Percentiles rank a stretch among this genome's conserved stretches.
These are phyloP conservation scores for Numenius phaeopus DNA, from an alignment of 2,797 vertebrate genomes.

Conservation along the genomic window DNA sequence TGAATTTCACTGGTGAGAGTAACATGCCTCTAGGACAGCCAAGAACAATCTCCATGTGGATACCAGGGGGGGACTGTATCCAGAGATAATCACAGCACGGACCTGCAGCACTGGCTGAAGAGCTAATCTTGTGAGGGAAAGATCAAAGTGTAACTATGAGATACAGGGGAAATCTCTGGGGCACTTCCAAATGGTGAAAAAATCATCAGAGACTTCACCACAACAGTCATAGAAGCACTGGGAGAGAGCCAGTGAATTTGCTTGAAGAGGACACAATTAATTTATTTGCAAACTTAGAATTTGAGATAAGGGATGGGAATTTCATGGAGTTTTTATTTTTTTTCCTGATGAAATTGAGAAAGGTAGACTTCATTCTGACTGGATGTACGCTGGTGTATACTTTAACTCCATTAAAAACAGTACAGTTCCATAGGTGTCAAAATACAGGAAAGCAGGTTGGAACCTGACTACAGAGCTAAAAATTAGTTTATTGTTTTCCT, in stretches of 20 bases:
- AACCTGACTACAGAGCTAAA: neutral
- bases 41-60: neutral
- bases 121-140: neutral
- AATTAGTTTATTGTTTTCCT: neutral
- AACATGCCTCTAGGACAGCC: neutral
- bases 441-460: neutral
- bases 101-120: neutral
- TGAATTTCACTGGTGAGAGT: conserved; percentile 22
- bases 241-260: neutral
- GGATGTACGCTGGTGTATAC: neutral
- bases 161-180: neutral
- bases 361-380: neutral
- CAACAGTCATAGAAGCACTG: neutral
- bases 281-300: neutral
- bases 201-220: neutral
- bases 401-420: neutral
- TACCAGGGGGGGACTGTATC: neutral
- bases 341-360: neutral
- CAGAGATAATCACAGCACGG: neutral
- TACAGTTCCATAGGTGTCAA: neutral
- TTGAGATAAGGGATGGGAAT: neutral
- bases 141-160: neutral
- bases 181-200: neutral
- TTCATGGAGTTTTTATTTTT: neutral
- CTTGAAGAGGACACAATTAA: neutral